Percentiles rank a stretch among this genome's conserved stretches.
Conservation (phyloP, 2,888 invertebrate species). For the Lymantria monacha region DNA sequence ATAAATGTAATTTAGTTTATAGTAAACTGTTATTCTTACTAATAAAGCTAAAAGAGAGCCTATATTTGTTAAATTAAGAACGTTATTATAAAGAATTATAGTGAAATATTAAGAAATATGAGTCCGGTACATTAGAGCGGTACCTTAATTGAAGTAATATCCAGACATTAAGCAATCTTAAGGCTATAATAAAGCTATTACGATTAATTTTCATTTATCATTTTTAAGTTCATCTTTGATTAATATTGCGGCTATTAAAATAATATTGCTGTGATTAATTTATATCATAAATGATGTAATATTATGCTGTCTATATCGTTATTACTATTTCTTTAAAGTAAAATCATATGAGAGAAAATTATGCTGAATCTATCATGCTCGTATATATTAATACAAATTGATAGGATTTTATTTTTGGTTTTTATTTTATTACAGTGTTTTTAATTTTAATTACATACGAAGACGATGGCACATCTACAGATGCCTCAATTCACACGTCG, state of each 20-base stretch:
- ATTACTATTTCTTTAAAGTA: too few species aligned
- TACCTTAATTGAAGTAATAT: conserved; percentile 9
- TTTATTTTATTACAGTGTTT: background rate
- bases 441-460: background rate
- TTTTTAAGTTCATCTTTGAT: background rate
- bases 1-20: too few species aligned
- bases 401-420: background rate
- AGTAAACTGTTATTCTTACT: too few species aligned
- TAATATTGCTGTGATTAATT: too few species aligned
- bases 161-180: conserved; percentile 14
- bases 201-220: conserved; percentile 15
- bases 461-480: too few species aligned
- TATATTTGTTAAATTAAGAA: too few species aligned
- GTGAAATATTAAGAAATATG: background rate
- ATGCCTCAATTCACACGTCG: too few species aligned
- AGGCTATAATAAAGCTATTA: conserved; percentile 19
- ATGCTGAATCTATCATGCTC: background rate
- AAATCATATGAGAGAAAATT: too few species aligned
- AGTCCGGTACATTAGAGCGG: background rate
- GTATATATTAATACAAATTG: background rate
- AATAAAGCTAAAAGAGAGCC: too few species aligned
- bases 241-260: background rate
- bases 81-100: too few species aligned
- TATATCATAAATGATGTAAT: too few species aligned
- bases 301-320: too few species aligned